Evolutionary conservation across 2,797 vertebrate genomes (phyloP).

Genomic region (Dipus sagitta): DNA sequence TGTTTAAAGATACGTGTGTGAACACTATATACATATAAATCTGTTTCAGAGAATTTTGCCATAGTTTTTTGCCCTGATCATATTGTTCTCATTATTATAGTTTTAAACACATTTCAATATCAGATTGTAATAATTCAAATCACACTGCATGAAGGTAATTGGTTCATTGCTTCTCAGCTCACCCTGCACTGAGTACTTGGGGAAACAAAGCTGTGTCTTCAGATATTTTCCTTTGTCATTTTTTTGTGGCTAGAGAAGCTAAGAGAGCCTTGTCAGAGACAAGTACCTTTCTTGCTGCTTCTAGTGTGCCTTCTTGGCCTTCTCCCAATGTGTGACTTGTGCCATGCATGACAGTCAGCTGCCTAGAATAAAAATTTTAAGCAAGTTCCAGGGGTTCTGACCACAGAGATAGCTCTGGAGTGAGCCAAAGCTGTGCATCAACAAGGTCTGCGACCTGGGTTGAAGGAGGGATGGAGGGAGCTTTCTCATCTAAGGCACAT

Average conservation of each 20-base stretch:
- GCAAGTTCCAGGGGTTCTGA: background rate
- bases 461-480: background rate
- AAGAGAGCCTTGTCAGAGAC: background rate
- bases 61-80: background rate
- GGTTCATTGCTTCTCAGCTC: background rate
- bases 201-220: conserved; percentile 7
- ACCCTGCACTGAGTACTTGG: conserved; percentile 31
- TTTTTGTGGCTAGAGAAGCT: background rate
- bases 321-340: background rate
- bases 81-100: conserved; percentile 20
- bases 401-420: background rate
- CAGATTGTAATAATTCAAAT: background rate
- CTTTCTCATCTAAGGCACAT: background rate
- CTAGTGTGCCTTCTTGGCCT: background rate
- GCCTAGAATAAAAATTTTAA: background rate
- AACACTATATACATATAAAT: background rate
- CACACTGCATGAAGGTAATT: background rate
- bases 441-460: background rate
- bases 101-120: conserved; percentile 54
- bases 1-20: background rate
- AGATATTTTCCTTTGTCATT: background rate
- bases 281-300: background rate
- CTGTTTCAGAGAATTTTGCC: background rate
- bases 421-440: background rate
- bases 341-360: too few relatives aligned